Percentiles rank a stretch among this genome's conserved stretches.
Conservation (phyloP, 2,888 invertebrate genomes). For the Scelioninae gen. 2 region DNA sequence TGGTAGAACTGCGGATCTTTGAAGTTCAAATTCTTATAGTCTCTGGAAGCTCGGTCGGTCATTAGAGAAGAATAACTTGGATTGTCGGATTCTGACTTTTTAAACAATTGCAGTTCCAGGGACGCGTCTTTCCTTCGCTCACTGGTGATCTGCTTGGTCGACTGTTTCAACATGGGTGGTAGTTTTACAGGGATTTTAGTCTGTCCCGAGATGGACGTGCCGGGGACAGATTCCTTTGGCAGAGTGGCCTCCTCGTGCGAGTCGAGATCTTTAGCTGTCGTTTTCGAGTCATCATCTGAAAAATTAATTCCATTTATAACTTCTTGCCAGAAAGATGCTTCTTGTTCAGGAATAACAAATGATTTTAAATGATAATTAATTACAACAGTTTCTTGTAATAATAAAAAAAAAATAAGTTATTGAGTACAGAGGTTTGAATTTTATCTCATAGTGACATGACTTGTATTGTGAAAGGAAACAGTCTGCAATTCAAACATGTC, state of each 20-base stretch:
- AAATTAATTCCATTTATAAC: slow-evolving; percentile 23
- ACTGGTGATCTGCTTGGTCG: slow-evolving; percentile 44
- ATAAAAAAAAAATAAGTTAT: too few species aligned
- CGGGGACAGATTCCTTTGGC: slow-evolving; percentile 64
- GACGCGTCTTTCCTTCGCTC: slow-evolving; percentile 63
- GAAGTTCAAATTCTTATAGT: slow-evolving; percentile 71
- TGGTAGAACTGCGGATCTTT: slow-evolving; percentile 73
- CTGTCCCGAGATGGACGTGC: slow-evolving; percentile 57
- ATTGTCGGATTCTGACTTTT: slow-evolving; percentile 63
- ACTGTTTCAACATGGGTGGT: slow-evolving; percentile 66
- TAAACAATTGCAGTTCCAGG: slow-evolving; percentile 47
- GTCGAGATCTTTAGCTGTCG: slow-evolving; percentile 73
- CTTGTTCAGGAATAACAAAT: too few species aligned
- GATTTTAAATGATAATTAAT: too few species aligned
- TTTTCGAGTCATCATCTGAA: slow-evolving; percentile 75
- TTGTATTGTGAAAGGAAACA: too few species aligned
- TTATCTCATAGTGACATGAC: too few species aligned
- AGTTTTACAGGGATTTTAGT: slow-evolving; percentile 72
- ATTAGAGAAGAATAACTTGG: slow-evolving; percentile 59
- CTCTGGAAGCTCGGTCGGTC: slow-evolving; percentile 69
- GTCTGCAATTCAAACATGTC: neutral
- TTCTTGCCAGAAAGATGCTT: too few species aligned
- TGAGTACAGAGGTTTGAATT: too few species aligned
- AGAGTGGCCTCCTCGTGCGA: slow-evolving; percentile 69
- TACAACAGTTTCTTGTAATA: too few species aligned